Evolutionary conservation across 2,113 vertebrate species (phyloP), one percentile per base, ranked within the genome.

Genomic region (Odocoileus virginianus): DNA sequence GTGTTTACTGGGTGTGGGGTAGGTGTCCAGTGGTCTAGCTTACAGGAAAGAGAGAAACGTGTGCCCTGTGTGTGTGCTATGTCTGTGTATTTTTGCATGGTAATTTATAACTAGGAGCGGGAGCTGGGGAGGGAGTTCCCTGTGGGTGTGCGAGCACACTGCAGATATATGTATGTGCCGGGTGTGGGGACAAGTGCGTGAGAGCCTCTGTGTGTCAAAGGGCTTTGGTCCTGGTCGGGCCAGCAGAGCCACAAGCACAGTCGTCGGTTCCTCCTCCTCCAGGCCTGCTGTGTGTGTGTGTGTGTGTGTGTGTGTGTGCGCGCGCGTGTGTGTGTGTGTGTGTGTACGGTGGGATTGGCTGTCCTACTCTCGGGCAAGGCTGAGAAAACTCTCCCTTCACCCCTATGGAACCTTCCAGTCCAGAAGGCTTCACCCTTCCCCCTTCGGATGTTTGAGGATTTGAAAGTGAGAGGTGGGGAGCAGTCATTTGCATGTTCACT

Each of bases 401-500:
- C 74, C 60, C 33, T 47, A 47, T 36, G 67, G 79, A 98, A 95
- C 52, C 91, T 96, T 97, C 93, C 85, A 97, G 90, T 92, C 87
- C 96, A 94, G 87, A 98, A 96, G 83, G 74, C 64, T 90, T 87
- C 21, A 19, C 94, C 91, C 96, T 43, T 84, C 89, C 58, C 88
- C 71, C 83, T 45, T 90, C 19, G 82, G 82, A 98, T 87, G 97
- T 97, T 97, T 97, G 96, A 96, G 98, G 97, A 98, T 98, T 98
- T 98, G 98, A 98, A 98, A 98, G 97, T 97, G 95, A 98, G 95
- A 97, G 98, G 95, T 91, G 95, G 97, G 94, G 97, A 97, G 84
- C 84, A 30, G 71, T 94, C 76, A 94, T 97, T 97, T 98, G 97
- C 97, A 98, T 98, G 94, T 71, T 98, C 82, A 40, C 95, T 98